A percentile compares a stretch with the other conserved stretches of the same genome.
These are phyloP conservation scores for Gymnopithys bicolor DNA, from an alignment of 2,797 vertebrate species.

Conservation along the genomic window DNA sequence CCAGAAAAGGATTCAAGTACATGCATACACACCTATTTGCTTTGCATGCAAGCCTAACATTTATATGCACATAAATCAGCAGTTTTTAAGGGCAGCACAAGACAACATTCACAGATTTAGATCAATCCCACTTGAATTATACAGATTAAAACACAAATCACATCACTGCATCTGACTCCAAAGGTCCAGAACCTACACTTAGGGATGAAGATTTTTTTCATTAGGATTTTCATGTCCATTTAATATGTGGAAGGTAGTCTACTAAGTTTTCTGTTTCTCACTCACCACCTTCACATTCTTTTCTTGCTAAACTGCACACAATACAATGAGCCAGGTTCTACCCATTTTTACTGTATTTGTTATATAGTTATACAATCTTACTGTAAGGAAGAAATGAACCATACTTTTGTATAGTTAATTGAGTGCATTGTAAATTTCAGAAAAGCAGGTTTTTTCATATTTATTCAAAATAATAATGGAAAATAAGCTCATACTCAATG, in stretches of 20 bases:
- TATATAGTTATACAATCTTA: neutral
- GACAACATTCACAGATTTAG: neutral
- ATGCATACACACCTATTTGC: neutral
- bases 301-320: neutral
- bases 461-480: neutral
- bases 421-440: neutral
- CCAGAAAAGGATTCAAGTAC: neutral
- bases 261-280: neutral
- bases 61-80: neutral
- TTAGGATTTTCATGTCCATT: neutral
- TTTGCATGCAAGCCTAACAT: neutral
- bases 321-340: neutral
- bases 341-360: neutral
- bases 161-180: neutral
- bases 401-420: neutral
- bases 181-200: neutral
- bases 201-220: neutral
- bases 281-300: neutral
- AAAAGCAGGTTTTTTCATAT: neutral
- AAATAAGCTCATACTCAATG: neutral
- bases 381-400: neutral
- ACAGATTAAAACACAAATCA: neutral
- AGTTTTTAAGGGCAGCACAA: neutral
- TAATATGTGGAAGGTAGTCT: neutral
- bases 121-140: neutral